Evolutionary conservation across 1,140 invertebrate species (phyloP), one percentile per base, ranked within the genome.

Genomic region (Plectrocnemia conspersa): DNA sequence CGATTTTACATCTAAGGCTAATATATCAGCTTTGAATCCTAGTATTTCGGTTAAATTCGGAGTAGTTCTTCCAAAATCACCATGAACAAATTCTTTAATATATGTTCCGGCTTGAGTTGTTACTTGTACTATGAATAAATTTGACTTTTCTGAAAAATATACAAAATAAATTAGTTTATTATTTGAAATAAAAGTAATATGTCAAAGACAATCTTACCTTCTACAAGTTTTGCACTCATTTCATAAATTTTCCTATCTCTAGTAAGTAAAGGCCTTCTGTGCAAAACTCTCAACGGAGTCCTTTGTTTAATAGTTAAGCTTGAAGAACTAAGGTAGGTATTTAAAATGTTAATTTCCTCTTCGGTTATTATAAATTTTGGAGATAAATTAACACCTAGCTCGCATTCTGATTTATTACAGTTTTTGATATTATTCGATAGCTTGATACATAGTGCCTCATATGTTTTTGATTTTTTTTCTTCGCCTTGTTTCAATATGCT

Each of bases 31-130:
- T 66, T 88, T 83, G 55, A 79, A 77, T 27, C 80, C 75, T 16
- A 81, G 58, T 18, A 79, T 72, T 38, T 68, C 52, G 1, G 80
- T 77, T 9, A 93, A 67, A 68, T 76, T 84, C 0, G 94, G 95
- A 10, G 66, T 68, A 0, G 93, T 96, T 32, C 94, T 77, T 11
- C 89, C 87, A 68, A 97, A 89, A 75, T 98, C 95, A 1, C 94
- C 91, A 74, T 98, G 93, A 13, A 95, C 86, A 78, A 97, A 93
- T 75, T 98, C 95, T 74, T 98, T 98, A 0, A 98, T 82, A 67
- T 98, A 98, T 1, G 93, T 97, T 32, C 94, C 95, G 32, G 94
- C 93, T 71, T 96, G 88, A 10, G 92, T 94, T 42, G 79, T 81
- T 1, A 97, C 55, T 56, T 82, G 75, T 2, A 97, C 63, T 46